A percentile compares a stretch with the other conserved stretches of the same genome.
phyloP scores from a whole-genome alignment of 2,113 vertebrate species.

The Scatophagus argus region DNA sequence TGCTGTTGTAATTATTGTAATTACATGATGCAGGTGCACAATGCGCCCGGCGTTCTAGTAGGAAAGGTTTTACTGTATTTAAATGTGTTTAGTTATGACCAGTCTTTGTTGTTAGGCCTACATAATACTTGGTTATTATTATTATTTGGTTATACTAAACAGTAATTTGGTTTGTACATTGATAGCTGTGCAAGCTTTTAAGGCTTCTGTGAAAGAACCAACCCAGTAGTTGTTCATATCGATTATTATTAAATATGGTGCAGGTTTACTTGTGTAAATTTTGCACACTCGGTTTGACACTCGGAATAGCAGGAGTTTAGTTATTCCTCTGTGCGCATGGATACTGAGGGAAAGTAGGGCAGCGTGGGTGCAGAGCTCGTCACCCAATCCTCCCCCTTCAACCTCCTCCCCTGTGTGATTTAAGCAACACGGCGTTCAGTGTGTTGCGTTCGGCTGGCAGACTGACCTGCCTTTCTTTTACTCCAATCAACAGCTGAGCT shows the following conservation, averaged over 20 bases:
- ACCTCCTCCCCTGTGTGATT: constrained; percentile 56
- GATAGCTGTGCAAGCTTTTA: not conserved
- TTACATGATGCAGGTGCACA: not conserved
- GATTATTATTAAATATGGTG: not conserved
- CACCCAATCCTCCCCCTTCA: constrained; percentile 58
- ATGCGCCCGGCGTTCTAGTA: not conserved
- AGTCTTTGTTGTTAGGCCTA: not conserved
- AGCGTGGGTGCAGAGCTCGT: constrained; percentile 70
- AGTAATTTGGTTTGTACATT: not conserved
- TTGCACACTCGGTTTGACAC: constrained; percentile 23
- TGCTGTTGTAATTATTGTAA: not conserved
- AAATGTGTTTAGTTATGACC: too few relatives aligned
- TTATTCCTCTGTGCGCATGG: constrained; percentile 41
- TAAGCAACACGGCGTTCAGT: constrained; percentile 54
- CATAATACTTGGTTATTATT: not conserved
- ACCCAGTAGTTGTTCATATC: not conserved
- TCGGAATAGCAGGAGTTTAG: constrained; percentile 41
- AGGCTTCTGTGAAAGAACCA: not conserved
- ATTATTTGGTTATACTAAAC: not conserved
- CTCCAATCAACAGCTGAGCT: constrained; percentile 47
- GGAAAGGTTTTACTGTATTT: not conserved
- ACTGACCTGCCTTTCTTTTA: constrained; percentile 38
- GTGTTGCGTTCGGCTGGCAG: constrained; percentile 53
- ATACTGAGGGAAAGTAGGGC: constrained; percentile 68
- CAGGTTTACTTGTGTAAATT: not conserved